Conservation (phyloP, 2,797 vertebrate species). For the Malurus leucopterus region DNA sequence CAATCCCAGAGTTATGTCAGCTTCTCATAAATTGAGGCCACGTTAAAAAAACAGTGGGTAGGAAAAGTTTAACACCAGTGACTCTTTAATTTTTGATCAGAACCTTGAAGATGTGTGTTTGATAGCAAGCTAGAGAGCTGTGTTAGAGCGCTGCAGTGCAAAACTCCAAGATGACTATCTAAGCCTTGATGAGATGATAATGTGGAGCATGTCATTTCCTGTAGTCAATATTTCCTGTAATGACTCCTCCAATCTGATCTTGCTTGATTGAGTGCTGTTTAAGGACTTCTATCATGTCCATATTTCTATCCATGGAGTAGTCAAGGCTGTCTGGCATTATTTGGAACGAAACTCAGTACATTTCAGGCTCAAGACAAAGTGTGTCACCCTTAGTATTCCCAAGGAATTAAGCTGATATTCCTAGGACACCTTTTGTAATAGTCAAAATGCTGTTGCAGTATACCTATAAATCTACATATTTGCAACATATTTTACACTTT, state of each 20-base stretch:
- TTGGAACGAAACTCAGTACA: neutral
- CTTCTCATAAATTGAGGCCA: slow-evolving; percentile 6
- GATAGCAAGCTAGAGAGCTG: neutral
- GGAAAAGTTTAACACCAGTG: neutral
- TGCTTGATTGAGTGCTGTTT: neutral
- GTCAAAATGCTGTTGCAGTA: neutral
- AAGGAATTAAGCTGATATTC: neutral
- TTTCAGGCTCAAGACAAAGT: neutral
- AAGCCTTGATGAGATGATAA: slow-evolving; percentile 7
- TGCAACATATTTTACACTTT: neutral
- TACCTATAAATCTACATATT: neutral
- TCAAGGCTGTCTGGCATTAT: neutral
- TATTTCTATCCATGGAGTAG: neutral
- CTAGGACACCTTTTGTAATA: neutral
- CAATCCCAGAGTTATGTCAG: neutral
- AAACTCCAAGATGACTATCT: neutral
- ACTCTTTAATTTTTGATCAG: neutral
- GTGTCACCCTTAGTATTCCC: neutral
- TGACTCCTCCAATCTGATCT: neutral
- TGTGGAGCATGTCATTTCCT: slow-evolving; percentile 1
- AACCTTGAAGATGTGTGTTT: neutral
- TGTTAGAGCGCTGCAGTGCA: neutral
- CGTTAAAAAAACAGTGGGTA: neutral
- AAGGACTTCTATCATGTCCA: neutral
- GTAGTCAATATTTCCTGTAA: slow-evolving; percentile 43